Evolutionary conservation across 2,797 vertebrate genomes (phyloP).

Genomic region (Cephalopachus bancanus): DNA sequence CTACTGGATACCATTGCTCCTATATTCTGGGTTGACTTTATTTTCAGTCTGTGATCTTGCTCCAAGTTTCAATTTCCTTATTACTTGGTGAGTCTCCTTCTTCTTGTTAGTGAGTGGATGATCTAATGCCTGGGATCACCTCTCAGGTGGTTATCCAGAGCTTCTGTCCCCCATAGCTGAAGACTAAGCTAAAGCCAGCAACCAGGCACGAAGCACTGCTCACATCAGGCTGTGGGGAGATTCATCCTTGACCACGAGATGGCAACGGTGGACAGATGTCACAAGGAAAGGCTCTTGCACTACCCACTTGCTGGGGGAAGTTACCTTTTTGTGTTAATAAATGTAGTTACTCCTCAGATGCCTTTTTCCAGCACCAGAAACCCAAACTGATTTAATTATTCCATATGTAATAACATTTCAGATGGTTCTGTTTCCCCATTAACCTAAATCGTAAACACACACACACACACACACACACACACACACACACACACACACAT

Average conservation of each 20-base stretch:
- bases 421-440: neutral
- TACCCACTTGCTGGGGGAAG: neutral
- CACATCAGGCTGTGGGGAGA: neutral
- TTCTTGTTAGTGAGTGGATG: neutral
- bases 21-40: neutral
- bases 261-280: neutral
- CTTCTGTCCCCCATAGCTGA: too few species aligned
- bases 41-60: neutral
- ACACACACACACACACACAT: too few species aligned
- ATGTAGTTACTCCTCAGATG: neutral
- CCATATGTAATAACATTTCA: neutral
- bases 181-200: too few species aligned
- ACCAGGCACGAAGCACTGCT: too few species aligned
- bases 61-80: neutral
- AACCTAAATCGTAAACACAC: neutral
- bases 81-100: neutral
- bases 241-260: conserved; percentile 14
- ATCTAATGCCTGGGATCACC: neutral
- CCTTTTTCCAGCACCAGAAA: neutral
- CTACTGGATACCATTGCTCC: too few species aligned
- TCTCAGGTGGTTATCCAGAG: too few species aligned
- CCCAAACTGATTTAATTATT: neutral
- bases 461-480: too few species aligned
- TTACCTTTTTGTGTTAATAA: neutral
- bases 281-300: too few species aligned